These are phyloP conservation scores for Metacarcinus magister DNA, from an alignment of 2,888 invertebrate genomes.

Conservation along the genomic window DNA sequence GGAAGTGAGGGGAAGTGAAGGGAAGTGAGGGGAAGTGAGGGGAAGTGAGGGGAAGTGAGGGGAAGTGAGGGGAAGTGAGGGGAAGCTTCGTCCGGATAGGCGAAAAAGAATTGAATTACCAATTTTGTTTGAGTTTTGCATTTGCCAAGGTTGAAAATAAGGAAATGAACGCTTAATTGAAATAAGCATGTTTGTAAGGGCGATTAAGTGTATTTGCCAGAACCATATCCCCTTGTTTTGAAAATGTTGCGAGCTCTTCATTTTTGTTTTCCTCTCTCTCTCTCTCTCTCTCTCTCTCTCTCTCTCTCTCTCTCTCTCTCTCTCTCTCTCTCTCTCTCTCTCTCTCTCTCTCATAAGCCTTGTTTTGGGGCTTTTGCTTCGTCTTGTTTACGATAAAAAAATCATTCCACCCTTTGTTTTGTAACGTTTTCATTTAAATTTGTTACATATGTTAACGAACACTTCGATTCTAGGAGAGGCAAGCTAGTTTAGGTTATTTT, in stretches of 20 bases:
- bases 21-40: neutral
- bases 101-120: constrained; percentile 71
- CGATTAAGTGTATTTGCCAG: constrained; percentile 63
- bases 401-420: too few species aligned
- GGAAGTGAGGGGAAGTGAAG: neutral
- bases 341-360: constrained; percentile 40
- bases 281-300: constrained; percentile 56
- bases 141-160: constrained; percentile 77
- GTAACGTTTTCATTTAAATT: too few species aligned
- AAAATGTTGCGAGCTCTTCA: neutral
- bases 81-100: neutral
- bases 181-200: constrained; percentile 72
- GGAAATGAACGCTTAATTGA: constrained; percentile 79
- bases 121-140: constrained; percentile 77
- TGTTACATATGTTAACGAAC: too few species aligned
- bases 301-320: constrained; percentile 40
- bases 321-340: neutral
- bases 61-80: neutral
- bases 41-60: neutral
- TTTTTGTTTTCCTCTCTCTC: constrained; percentile 11
- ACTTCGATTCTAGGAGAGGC: too few species aligned
- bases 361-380: neutral
- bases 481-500: neutral
- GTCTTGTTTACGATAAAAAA: too few species aligned
- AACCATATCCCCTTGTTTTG: neutral